These are phyloP conservation scores for Nomada goodeniana DNA, from an alignment of 2,888 invertebrate species.

Conservation along the genomic window DNA sequence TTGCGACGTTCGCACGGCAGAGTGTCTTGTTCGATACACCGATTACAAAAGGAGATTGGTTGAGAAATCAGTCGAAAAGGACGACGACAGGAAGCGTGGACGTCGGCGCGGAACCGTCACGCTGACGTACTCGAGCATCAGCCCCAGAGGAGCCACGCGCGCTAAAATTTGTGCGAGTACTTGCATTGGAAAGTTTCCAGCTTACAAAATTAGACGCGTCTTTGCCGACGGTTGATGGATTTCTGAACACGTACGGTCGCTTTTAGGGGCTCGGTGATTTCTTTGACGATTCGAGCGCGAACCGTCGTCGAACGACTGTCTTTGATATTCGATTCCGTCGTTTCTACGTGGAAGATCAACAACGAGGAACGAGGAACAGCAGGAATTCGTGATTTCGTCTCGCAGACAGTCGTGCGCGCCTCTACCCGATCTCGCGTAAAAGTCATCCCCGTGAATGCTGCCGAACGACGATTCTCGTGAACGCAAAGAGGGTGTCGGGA, in stretches of 20 bases:
- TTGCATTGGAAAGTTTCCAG: conserved; percentile 8
- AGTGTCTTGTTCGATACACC: not conserved
- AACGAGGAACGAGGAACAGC: not conserved
- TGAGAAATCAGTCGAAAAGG: conserved; percentile 4
- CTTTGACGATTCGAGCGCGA: not conserved
- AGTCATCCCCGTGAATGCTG: conserved; percentile 33
- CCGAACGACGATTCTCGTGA: conserved; percentile 47
- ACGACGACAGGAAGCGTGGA: not conserved
- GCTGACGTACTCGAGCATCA: not conserved
- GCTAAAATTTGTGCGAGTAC: conserved; percentile 24
- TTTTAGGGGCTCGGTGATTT: not conserved
- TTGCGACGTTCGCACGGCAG: not conserved
- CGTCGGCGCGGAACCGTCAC: not conserved
- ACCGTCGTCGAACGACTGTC: not conserved
- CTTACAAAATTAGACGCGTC: conserved; percentile 9
- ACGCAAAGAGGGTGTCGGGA: conserved; percentile 50
- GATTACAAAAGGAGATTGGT: conserved; percentile 7
- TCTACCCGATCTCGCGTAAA: conserved; percentile 27
- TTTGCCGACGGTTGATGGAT: not conserved
- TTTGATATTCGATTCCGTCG: not conserved
- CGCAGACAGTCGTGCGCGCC: not conserved
- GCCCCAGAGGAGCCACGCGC: not conserved
- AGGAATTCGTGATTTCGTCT: not conserved
- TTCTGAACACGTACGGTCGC: not conserved
- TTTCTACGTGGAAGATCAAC: not conserved